Evolutionary conservation across 2,113 vertebrate species (phyloP), one percentile per base, ranked within the genome.

Genomic region (Lepus timidus): DNA sequence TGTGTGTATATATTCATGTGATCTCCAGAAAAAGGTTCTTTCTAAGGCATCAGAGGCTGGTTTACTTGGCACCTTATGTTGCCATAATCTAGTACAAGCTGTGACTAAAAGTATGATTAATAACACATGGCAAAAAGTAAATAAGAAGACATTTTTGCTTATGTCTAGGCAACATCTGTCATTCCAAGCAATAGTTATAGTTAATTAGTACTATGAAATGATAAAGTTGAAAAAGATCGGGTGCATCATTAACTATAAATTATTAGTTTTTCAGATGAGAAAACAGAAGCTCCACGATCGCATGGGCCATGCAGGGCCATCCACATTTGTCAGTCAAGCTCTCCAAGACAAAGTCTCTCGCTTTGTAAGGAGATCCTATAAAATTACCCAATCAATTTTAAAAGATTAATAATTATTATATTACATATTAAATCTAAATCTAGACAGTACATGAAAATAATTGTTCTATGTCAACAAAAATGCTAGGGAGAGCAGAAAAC

Each of bases 111-210:
- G 0, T 64, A 10, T 68, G 12, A 93, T 81, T 91, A 88, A 81
- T 44, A 84, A 80, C 58, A 67, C 6, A 68, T 73, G 2, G 22
- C 67, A 94, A 96, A 96, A 84, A 78, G 65, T 74, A 89, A 88
- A 78, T 19, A 93, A 23, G 22, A 85, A 70, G 75, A 39, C 36
- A 89, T 79, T 86, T n/a, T 25, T 94, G 64, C 11, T 49, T 67
- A 39, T 75, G 74, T 83, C 51, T 80, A 79, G 9, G 5, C 4
- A 67, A 78, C 88, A 8, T 55, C 33, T 95, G 14, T 52, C 36
- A 94, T 70, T 84, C 76, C 87, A 90, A 93, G 9, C 22, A 74
- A 64, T 89, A 39, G 86, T 89, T 83, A 27, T 84, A 9, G 84
- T 93, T 25, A 70, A 22, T 78, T 49, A 44, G 58, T 51, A 58